Conservation (phyloP, 1,140 invertebrate species). For the Mizuhopecten yessoensis region DNA sequence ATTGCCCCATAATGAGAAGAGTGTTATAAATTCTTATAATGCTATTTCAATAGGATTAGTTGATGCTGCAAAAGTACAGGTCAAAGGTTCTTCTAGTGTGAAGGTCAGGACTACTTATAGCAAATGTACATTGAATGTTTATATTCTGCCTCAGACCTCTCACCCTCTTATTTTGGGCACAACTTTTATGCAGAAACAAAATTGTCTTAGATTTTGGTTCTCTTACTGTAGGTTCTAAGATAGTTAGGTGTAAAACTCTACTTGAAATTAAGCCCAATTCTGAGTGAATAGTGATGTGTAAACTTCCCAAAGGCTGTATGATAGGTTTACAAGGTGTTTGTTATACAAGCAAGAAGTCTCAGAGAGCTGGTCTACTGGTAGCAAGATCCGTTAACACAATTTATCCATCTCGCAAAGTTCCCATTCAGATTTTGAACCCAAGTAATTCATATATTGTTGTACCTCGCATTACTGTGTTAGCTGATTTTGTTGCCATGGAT, state of each 20-base stretch:
- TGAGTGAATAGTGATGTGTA: slow-evolving; percentile 43
- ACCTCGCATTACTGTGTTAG: slow-evolving; percentile 19
- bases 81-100: too few relatives aligned
- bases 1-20: too few relatives aligned
- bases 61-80: too few relatives aligned
- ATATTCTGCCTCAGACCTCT: slow-evolving; percentile 46
- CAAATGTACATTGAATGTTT: slow-evolving; percentile 1
- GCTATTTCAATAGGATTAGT: too few relatives aligned
- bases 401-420: slow-evolving; percentile 36
- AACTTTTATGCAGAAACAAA: slow-evolving; percentile 40
- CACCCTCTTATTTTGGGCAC: slow-evolving; percentile 60
- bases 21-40: too few relatives aligned
- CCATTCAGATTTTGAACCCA: slow-evolving; percentile 50
- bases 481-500: slow-evolving; percentile 52
- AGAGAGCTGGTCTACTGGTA: slow-evolving; percentile 47
- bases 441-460: slow-evolving; percentile 46
- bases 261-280: slow-evolving; percentile 11
- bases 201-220: too few relatives aligned
- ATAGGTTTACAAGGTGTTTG: slow-evolving; percentile 51
- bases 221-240: slow-evolving; percentile 47
- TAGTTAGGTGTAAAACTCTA: not conserved
- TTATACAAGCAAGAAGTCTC: not conserved
- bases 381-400: slow-evolving; percentile 50
- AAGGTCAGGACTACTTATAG: too few relatives aligned
- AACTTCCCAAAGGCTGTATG: slow-evolving; percentile 22